phyloP scores from a whole-genome alignment of 2,113 vertebrate genomes.

The Pachycephala philippinensis region DNA sequence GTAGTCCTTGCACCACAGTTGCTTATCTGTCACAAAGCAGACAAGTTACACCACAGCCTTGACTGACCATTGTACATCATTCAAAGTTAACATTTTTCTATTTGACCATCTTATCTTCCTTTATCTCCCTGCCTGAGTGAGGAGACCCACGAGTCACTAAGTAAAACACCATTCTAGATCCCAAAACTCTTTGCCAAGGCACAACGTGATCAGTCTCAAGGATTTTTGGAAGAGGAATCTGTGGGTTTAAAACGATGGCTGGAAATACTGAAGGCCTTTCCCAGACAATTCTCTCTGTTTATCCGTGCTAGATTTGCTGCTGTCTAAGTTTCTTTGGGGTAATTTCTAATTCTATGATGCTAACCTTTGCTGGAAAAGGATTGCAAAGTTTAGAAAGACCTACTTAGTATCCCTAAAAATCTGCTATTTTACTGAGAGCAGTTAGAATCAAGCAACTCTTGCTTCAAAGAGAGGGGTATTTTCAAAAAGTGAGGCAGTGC shows the following conservation, averaged over 20 bases:
- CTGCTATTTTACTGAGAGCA: neutral
- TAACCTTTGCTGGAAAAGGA: neutral
- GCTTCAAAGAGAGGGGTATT: neutral
- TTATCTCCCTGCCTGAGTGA: constrained; percentile 9
- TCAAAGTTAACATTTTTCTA: constrained; percentile 53
- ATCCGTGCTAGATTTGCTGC: neutral
- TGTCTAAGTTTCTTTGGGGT: neutral
- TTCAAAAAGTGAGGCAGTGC: neutral
- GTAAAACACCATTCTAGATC: neutral
- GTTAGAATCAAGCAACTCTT: neutral
- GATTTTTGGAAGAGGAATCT: neutral
- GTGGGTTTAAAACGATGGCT: neutral
- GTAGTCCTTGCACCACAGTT: constrained; percentile 78
- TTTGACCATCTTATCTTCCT: constrained; percentile 32
- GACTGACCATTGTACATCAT: constrained; percentile 70
- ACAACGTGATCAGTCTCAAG: neutral
- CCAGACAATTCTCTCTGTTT: neutral
- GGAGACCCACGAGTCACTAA: neutral
- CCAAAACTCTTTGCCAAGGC: constrained; percentile 3
- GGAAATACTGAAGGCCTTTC: neutral
- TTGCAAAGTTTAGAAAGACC: neutral
- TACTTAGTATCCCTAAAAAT: neutral
- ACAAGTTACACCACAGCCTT: constrained; percentile 76
- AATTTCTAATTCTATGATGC: neutral
- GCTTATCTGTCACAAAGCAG: constrained; percentile 76